Conservation (phyloP, 2,113 vertebrate genomes). For the Montifringilla adamsi region DNA sequence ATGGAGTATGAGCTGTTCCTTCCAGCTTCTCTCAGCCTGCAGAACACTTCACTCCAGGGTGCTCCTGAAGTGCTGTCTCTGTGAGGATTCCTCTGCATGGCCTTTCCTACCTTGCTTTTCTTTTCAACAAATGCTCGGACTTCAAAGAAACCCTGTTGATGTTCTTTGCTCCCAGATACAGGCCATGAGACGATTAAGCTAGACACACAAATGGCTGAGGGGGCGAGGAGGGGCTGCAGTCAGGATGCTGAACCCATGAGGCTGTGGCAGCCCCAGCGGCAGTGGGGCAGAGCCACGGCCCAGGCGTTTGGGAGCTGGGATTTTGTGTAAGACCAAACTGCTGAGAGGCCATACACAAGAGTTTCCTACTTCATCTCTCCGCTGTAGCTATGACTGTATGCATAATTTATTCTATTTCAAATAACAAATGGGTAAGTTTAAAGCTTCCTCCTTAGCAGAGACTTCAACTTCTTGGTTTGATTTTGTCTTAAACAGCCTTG, state of each 20-base stretch:
- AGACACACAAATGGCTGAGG: not conserved
- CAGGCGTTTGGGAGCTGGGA: not conserved
- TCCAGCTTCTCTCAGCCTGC: not conserved
- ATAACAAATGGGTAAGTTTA: not conserved
- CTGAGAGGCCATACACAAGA: not conserved
- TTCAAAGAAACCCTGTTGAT: not conserved
- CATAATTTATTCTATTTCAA: not conserved
- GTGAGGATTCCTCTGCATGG: not conserved
- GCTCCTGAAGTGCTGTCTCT: not conserved
- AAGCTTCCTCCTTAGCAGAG: not conserved
- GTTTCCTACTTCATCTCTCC: not conserved
- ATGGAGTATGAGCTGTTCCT: not conserved
- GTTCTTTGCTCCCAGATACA: not conserved
- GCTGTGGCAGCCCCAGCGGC: fast-evolving
- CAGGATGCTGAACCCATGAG: not conserved
- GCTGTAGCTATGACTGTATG: not conserved
- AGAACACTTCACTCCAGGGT: not conserved
- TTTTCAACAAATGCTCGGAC: not conserved
- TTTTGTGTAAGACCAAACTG: not conserved
- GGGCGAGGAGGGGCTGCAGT: not conserved
- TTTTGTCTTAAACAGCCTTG: not conserved
- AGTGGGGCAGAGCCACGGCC: not conserved
- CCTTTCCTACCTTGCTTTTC: not conserved
- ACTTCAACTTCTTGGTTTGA: not conserved
- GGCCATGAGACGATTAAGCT: not conserved